These are phyloP conservation scores for Scylla paramamosain DNA, from an alignment of 1,140 invertebrate species.

Conservation along the genomic window DNA sequence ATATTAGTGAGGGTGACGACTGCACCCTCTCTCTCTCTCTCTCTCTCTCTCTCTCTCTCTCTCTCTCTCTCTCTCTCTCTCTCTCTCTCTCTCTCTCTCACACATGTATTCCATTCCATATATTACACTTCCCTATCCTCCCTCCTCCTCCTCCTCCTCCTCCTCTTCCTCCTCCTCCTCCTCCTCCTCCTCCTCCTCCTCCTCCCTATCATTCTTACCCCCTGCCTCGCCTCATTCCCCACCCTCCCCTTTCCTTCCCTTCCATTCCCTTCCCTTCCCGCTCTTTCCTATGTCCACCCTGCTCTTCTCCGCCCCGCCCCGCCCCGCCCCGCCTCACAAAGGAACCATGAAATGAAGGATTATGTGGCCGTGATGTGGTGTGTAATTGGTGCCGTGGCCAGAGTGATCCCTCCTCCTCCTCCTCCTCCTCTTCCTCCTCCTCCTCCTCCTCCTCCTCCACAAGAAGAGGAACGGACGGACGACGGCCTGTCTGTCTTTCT, in stretches of 20 bases:
- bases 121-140: background rate
- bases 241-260: background rate
- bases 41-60: conserved; percentile 6
- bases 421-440: conserved; percentile 19
- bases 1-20: background rate
- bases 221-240: background rate
- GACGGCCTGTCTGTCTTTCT: background rate
- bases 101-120: background rate
- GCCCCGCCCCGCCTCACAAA: background rate
- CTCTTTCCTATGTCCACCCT: background rate
- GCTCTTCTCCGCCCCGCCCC: background rate
- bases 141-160: background rate
- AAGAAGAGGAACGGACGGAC: no score
- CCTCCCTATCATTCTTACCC: background rate
- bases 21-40: background rate
- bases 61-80: background rate
- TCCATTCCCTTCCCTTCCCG: background rate
- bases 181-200: background rate
- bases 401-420: conserved; percentile 25
- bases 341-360: conserved; percentile 4
- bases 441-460: conserved; percentile 16
- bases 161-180: background rate
- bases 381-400: conserved; percentile 11
- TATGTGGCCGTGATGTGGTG: conserved; percentile 18
- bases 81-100: background rate